Base-by-base conservation (phyloP, 2,113 vertebrate genomes). In the Trogon melanurus region DNA sequence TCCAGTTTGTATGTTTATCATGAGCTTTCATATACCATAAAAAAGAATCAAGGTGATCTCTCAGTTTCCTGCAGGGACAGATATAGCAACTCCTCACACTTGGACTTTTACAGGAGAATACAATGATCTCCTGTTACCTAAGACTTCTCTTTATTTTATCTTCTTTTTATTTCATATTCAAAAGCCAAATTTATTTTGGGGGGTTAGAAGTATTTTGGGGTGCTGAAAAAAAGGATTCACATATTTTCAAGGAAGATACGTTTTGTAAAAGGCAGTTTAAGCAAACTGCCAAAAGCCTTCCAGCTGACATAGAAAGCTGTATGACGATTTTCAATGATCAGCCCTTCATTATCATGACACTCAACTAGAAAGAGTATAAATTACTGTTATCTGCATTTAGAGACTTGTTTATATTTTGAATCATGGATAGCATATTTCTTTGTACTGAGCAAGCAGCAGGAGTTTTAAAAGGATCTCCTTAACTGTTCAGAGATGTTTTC, bases 171-270 rank as follows among this genome's bases (percentile, higher is more conserved):
- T 80, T 76, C 45, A 69, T 69, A 73, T 51, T 18, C 4, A 69
- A 27, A 91, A 53, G 67, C 21, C 0, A 79, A 75, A 50, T 26
- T 41, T 2, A 51, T 48, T 89, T 87, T 47, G 78, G 7, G 56
- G 14, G 2, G 2, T 15, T 44, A 65, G 16, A 84, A 56, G 27
- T 27, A 21, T 27, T 50, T 79, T 34, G 0, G 1, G 17, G 5
- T 2, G 3, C 4, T 19, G 8, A 3, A 83, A 67, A 81, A 84
- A 86, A 50, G 1, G 72, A 60, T 76, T 48, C 15, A 7, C 4
- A 5, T 20, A 5, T 84, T 84, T 87, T 91, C 25, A 73, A 38
- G 29, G 54, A 80, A 84, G 32, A 87, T 51, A 13, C 25, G 0
- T 29, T 80, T 65, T 75, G 3, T 19, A 69, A 56, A 89, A 78